These are phyloP conservation scores for Arremon aurantiirostris DNA, from an alignment of 2,797 vertebrate genomes.

Conservation along the genomic window DNA sequence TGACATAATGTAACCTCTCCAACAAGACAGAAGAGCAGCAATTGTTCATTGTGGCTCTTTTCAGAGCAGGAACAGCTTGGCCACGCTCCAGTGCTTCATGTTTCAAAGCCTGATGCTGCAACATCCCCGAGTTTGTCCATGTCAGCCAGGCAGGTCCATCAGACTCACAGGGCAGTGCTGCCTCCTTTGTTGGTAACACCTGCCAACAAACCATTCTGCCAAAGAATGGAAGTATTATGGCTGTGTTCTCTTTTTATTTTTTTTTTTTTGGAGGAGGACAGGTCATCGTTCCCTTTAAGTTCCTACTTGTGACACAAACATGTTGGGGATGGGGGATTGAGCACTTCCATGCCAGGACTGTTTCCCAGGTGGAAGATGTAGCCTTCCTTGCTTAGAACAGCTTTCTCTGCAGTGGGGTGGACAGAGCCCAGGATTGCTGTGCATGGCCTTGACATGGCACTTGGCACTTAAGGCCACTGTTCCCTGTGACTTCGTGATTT, in stretches of 20 bases:
- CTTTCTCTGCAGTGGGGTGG: not conserved
- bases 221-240: not conserved
- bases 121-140: accelerated
- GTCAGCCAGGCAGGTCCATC: not conserved
- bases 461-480: not conserved
- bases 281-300: not conserved
- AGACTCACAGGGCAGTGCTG: not conserved
- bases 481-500: not conserved
- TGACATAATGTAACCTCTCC: not conserved
- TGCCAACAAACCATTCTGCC: not conserved
- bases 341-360: not conserved
- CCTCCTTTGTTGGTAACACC: not conserved
- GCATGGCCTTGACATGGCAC: not conserved
- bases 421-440: not conserved
- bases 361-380: not conserved
- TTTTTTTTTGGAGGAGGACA: too few relatives aligned
- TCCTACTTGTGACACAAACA: not conserved
- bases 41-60: not conserved
- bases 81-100: not conserved
- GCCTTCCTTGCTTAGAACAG: not conserved
- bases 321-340: accelerated
- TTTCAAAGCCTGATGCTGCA: not conserved
- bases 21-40: not conserved
- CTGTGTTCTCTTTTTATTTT: too few relatives aligned
- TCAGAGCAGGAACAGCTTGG: not conserved